These are phyloP conservation scores for Sanderia malayensis DNA, from an alignment of 30 jellyfish, hydroid and myxozoan genomes.

Conservation along the genomic window DNA sequence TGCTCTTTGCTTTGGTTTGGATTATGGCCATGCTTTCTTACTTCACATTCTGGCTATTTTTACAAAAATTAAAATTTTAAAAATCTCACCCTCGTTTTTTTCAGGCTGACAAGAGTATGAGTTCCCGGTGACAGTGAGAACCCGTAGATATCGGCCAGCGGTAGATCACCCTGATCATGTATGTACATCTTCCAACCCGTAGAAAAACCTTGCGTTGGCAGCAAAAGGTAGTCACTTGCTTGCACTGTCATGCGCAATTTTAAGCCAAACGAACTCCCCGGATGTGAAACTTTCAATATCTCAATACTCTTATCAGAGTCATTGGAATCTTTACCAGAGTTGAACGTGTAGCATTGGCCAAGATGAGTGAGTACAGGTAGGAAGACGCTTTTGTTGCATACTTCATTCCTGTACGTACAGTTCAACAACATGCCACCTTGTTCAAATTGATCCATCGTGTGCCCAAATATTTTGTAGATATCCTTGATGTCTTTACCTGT, in stretches of 20 bases:
- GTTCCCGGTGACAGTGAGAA: slow-evolving; percentile 73
- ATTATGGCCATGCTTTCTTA: too few species aligned
- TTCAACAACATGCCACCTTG: slow-evolving; percentile 64
- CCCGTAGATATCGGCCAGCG: slow-evolving; percentile 60
- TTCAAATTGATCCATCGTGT: slow-evolving; percentile 37
- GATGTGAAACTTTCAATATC: slow-evolving; percentile 40
- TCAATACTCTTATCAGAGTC: slow-evolving; percentile 1
- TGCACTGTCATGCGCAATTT: slow-evolving; percentile 48
- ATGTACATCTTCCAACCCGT: slow-evolving; percentile 57
- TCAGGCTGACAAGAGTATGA: slow-evolving; percentile 50
- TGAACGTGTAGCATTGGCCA: slow-evolving; percentile 67
- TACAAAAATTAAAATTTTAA: too few species aligned
- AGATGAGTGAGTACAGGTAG: slow-evolving; percentile 53
- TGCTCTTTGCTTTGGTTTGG: too few species aligned
- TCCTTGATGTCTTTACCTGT: slow-evolving; percentile 13
- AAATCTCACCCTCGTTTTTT: slow-evolving; percentile 42
- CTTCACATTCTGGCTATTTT: too few species aligned
- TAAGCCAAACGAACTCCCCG: slow-evolving; percentile 60
- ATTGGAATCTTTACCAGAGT: slow-evolving; percentile 34
- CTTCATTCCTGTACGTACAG: slow-evolving; percentile 34
- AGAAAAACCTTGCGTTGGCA: slow-evolving; percentile 64
- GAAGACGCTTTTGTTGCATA: slow-evolving; percentile 42
- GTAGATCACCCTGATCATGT: slow-evolving; percentile 69
- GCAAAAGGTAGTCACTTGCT: slow-evolving; percentile 35
- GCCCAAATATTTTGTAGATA: slow-evolving; percentile 56